Evolutionary conservation across 2,797 vertebrate genomes (phyloP), one percentile per base, ranked within the genome.

Genomic region (Thripadectes ignobilis): DNA sequence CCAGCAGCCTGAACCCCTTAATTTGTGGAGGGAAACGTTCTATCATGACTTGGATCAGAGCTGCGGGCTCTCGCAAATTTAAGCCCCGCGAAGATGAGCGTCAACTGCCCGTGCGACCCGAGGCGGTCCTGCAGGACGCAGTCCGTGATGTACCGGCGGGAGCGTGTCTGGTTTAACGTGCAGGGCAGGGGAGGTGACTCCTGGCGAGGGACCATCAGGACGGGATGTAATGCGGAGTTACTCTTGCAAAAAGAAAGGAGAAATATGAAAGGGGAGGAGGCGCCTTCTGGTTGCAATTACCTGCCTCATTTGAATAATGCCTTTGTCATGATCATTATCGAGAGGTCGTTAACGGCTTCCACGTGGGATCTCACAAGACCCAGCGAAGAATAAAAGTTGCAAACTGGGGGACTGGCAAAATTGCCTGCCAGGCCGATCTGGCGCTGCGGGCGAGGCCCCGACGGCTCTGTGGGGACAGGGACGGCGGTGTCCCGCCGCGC

Each of bases 221-320:
- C 49, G 83, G 88, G 94, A 68, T 73, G 75, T n/a, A 55, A 49
- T 34, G 58, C 12, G 3, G 51, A 89, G 24, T n/a, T 52, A 34
- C 57, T 74, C 59, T 85, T 38, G 59, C n/a, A 29, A 58, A 78
- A 67, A 81, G 29, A 75, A 89, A 77, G 34, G 14, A 87, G 92
- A 18, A 72, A 87, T 90, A 96, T 63, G 71, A 38, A 46, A 71
- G 14, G 21, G 48, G 36, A 82, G 62, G 43, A 87, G 46, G 39
- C 29, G 38, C 94, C 97, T 97, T 96, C 98, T 98, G 98, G 62
- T 98, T 97, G 97, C 91, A 97, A 98, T 98, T 98, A 98, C 97
- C 97, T 97, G 96, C 96, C 93, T 98, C 91, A 97, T 98, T 98
- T 97, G 96, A 98, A 98, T 97, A 97, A 97, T 97, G 96, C 86